A percentile compares a stretch with the other conserved stretches of the same genome.
phyloP scores from a whole-genome alignment of 2,888 invertebrate genomes.

The Sipunculus nudus region DNA sequence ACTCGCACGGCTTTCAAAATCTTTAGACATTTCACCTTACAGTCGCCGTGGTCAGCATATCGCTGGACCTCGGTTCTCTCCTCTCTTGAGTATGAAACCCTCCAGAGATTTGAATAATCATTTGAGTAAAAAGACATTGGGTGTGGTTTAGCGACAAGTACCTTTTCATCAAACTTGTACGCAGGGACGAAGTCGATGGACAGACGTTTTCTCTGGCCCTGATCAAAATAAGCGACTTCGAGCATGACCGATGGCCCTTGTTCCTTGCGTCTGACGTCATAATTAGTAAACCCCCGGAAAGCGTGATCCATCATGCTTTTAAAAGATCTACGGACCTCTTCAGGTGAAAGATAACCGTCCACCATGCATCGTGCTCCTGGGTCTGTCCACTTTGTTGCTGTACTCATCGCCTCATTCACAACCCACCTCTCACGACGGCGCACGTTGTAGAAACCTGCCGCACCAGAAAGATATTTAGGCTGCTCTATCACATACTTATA shows the following conservation, averaged over 20 bases:
- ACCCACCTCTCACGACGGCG: no score
- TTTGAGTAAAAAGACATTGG: no score
- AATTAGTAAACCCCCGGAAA: background rate
- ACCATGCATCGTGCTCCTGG: no score
- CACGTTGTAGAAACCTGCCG: no score
- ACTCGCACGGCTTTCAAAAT: conserved; percentile 28
- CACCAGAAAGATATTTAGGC: no score
- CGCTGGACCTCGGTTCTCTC: no score
- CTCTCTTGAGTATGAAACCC: conserved; percentile 11
- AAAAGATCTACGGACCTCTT: background rate
- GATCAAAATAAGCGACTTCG: conserved; percentile 2
- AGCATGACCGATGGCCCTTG: conserved; percentile 14
- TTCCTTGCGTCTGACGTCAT: background rate
- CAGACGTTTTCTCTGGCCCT: background rate
- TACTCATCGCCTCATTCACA: no score
- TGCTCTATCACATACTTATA: no score
- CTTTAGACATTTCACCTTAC: conserved; percentile 20
- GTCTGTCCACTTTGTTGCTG: no score
- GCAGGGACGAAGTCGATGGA: conserved; percentile 18
- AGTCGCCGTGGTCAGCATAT: no score
- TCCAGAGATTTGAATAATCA: no score
- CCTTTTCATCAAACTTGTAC: background rate
- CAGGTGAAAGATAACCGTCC: conserved; percentile 17
- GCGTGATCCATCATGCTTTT: background rate
- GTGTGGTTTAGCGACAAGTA: conserved; percentile 15